Base-by-base conservation (phyloP, 2,113 vertebrate species). In the Tympanuchus pallidicinctus region DNA sequence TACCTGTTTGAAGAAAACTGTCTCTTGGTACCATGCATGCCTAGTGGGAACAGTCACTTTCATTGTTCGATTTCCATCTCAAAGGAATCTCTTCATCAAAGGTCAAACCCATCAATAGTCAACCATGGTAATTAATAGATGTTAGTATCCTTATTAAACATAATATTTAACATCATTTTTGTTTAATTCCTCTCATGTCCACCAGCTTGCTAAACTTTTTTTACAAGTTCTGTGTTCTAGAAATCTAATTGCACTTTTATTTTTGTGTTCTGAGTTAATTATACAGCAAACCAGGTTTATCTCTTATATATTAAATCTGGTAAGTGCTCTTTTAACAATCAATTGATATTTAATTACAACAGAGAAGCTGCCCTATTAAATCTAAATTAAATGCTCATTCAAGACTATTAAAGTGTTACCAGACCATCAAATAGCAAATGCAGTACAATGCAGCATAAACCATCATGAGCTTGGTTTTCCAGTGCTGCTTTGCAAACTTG, bases 281-380 rank as follows among this genome's bases (percentile, higher is more conserved):
- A 90, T 32, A 50, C 12, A 69, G 89, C 88, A 74, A 88, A 89
- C 50, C 83, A 91, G 92, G 96, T 96, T 95, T 90, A 65, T 95
- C 88, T 95, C 76, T 88, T 71, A 71, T 78, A 88, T 96, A 95
- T 96, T 95, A 95, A 95, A 96, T 93, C 87, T 66, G 94, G 92
- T 89, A 94, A 97, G 86, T 65, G 92, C 87, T 95, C 84, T 90
- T 86, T 92, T 88, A 96, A 78, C 91, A 93, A 96, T 97, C 96
- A 97, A 95, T 96, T 96, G 95, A 82, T 96, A 96, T 96, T 95
- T 97, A 96, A 97, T 96, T 97, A 93, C 96, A 92, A 83, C 86
- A 84, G 89, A 97, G 95, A 95, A 95, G 80, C 92, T 88, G 86
- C 96, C 94, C 92, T 95, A 94, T 97, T 97, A 96, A 97, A 93